Evolutionary conservation across 2,888 invertebrate species (phyloP).

Genomic region (Eristalis pertinax): DNA sequence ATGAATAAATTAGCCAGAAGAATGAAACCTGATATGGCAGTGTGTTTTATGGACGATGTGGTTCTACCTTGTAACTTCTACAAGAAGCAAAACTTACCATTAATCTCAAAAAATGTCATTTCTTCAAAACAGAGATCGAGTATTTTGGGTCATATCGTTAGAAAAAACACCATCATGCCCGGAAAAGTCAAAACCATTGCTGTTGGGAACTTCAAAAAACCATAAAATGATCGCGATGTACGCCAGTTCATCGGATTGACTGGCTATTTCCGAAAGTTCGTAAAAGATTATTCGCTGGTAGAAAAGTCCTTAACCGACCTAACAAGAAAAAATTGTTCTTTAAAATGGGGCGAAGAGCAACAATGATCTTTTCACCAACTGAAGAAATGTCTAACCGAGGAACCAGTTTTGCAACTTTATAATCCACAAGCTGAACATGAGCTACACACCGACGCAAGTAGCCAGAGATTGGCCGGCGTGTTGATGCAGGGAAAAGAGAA

Average conservation of each 20-base stretch:
- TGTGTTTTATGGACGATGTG: slow-evolving; percentile 7
- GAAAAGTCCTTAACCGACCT: slow-evolving; percentile 9
- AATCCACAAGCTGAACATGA: neutral
- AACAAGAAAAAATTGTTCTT: slow-evolving; percentile 10
- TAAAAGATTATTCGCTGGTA: slow-evolving; percentile 9
- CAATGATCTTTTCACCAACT: neutral
- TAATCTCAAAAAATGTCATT: slow-evolving; percentile 23
- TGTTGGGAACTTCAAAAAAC: slow-evolving; percentile 24
- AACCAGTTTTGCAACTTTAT: no score
- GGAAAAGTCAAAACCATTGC: slow-evolving; percentile 20
- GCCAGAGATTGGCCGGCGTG: neutral
- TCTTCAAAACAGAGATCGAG: slow-evolving; percentile 36
- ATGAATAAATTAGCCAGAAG: neutral
- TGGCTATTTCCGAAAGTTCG: slow-evolving; percentile 39
- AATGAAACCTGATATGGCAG: neutral
- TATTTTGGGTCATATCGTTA: slow-evolving; percentile 24
- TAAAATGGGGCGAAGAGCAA: neutral
- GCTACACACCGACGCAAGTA: neutral
- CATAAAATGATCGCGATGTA: slow-evolving; percentile 24
- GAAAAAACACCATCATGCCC: neutral
- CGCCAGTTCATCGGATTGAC: slow-evolving; percentile 42
- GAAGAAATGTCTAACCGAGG: neutral
- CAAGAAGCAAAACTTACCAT: slow-evolving; percentile 10
- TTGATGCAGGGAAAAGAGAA: neutral
- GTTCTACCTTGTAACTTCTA: slow-evolving; percentile 16